Evolutionary conservation across 1,140 invertebrate species (phyloP).

Genomic region (Drosophila ohnishii): DNA sequence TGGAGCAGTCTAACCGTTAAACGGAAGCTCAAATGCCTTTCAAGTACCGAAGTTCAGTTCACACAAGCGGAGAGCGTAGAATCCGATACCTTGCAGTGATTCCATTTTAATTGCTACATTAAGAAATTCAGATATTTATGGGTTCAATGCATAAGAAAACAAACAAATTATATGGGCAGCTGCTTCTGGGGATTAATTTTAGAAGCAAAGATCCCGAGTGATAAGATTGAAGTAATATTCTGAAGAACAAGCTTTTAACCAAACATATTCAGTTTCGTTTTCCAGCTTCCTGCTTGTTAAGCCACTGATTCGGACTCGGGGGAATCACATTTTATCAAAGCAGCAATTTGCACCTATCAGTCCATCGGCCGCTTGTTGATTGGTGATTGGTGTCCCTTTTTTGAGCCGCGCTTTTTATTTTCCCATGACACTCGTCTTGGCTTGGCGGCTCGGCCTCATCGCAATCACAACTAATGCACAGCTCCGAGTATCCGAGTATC

Average conservation of each 20-base stretch:
- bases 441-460: constrained; percentile 34
- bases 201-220: not conserved
- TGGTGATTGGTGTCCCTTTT: constrained; percentile 39
- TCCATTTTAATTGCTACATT: constrained; percentile 12
- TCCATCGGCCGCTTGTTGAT: constrained; percentile 25
- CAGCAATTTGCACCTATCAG: constrained; percentile 47
- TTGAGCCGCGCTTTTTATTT: constrained; percentile 33
- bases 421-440: constrained; percentile 59
- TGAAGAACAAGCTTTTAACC: not conserved
- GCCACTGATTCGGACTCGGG: constrained; percentile 24
- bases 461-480: constrained; percentile 54
- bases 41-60: constrained; percentile 44
- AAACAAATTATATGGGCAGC: not conserved
- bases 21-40: constrained; percentile 59
- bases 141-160: not conserved
- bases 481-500: constrained; percentile 4
- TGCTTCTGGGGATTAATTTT: not conserved
- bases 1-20: constrained; percentile 51
- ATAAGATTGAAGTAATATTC: constrained; percentile 1
- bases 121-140: constrained; percentile 6
- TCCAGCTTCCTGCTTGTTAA: constrained; percentile 9
- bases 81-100: constrained; percentile 3
- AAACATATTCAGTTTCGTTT: constrained; percentile 10
- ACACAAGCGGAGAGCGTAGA: constrained; percentile 3
- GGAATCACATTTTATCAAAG: constrained; percentile 41